Base-by-base conservation (phyloP, 2,797 vertebrate genomes). In the Enoplosus armatus region DNA sequence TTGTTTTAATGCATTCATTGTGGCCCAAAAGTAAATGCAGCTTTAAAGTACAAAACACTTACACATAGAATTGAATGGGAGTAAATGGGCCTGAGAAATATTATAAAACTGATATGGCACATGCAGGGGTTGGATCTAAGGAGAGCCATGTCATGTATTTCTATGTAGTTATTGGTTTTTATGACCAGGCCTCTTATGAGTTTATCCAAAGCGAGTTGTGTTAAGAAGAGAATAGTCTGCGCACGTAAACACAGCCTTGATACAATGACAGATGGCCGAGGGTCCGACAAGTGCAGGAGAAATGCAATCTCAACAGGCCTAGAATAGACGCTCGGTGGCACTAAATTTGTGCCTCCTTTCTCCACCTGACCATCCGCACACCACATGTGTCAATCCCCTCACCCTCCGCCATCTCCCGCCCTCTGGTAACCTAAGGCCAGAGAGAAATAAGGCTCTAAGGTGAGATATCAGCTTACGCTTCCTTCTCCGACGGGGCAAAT, bases 321-420 rank as follows among this genome's bases (percentile, higher is more conserved):
- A 88, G 85, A 93, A 92, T 92, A 91, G 89, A 82, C 53, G 2
- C 45, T 6, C 58, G 22, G 58, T 11, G 14, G 73, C 77, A 79
- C 82, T 90, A 87, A 84, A 86, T 85, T 81, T 83, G 77, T 66
- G 68, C 75, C 79, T 81, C 69, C 82, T 90, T 85, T 85, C 90
- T 75, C 62, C 90, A 87, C 81, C 82, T 89, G 85, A 82, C 85
- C 48, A 24, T 84, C 77, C 68, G 50, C 78, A 88, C 90, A 85
- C 85, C 50, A 39, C 78, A 76, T 48, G 84, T 60, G 85, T 90
- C 86, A 81, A 74, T 87, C 85, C 79, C 74, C 69, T 84, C 85
- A 78, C 84, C 76, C 84, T 45, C 47, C 15, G 74, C 68, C 66
- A 80, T 79, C 80, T 72, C 60, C 69, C 82, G 83, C 59, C 69